A percentile compares a stretch with the other conserved stretches of the same genome.
phyloP scores from a whole-genome alignment of 2,797 vertebrate species.

The Spea hammondii region DNA sequence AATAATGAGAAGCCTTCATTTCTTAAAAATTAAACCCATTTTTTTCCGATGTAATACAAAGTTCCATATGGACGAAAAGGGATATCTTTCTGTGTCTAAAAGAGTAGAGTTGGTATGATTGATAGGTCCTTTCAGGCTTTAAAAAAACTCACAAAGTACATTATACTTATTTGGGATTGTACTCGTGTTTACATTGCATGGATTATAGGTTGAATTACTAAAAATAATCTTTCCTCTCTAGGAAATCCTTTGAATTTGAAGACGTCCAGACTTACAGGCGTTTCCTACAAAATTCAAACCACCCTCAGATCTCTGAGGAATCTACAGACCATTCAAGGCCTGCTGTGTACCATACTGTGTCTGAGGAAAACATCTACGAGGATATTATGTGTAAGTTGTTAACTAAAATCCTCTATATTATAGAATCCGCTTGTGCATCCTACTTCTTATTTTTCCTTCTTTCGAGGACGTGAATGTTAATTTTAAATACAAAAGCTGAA shows the following conservation, averaged over 20 bases:
- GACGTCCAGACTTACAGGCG: slow-evolving; percentile 80
- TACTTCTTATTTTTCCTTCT: background rate
- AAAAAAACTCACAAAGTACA: no score
- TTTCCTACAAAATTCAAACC: slow-evolving; percentile 57
- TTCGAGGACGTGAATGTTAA: background rate
- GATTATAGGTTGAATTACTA: no score
- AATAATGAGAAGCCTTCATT: no score
- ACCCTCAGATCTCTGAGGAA: slow-evolving; percentile 65
- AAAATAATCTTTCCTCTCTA: slow-evolving; percentile 52
- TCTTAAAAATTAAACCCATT: no score
- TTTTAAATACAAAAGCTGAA: no score
- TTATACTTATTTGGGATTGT: no score
- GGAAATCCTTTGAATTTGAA: slow-evolving; percentile 99
- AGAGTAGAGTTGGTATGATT: no score
- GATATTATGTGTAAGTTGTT: slow-evolving; percentile 87
- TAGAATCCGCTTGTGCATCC: background rate
- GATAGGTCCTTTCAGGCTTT: no score
- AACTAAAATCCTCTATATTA: background rate
- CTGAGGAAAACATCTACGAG: slow-evolving; percentile 96
- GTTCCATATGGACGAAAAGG: no score
- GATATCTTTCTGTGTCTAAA: no score
- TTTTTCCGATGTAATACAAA: no score
- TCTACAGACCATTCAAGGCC: slow-evolving; percentile 66
- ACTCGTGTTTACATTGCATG: no score
- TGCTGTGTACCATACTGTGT: slow-evolving; percentile 80